Percentiles rank a stretch among this genome's conserved stretches.
phyloP scores from a whole-genome alignment of 2,797 vertebrate species.

The Falco concolor region DNA sequence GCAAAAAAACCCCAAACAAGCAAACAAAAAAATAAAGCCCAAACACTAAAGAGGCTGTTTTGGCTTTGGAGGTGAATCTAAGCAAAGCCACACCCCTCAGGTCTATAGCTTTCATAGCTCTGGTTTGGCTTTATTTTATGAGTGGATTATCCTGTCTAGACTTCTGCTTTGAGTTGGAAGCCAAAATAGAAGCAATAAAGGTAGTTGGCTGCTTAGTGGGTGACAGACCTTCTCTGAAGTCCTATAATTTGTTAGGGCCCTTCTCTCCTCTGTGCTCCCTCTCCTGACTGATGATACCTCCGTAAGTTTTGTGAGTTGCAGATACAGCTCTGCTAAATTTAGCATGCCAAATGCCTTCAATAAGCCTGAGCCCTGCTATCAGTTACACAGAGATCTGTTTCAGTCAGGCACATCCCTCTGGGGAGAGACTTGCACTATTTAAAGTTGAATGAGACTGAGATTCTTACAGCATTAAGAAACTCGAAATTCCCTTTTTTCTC shows the following conservation, averaged over 20 bases:
- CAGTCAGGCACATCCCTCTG: slow-evolving; percentile 44
- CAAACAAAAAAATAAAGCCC: neutral
- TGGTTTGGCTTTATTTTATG: slow-evolving; percentile 45
- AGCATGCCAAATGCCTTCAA: slow-evolving; percentile 57
- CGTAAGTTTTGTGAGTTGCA: slow-evolving; percentile 5
- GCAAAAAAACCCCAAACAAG: neutral
- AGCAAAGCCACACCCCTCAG: neutral
- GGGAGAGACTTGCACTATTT: slow-evolving; percentile 47
- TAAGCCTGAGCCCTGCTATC: slow-evolving; percentile 52
- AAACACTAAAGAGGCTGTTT: neutral
- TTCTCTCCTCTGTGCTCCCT: neutral
- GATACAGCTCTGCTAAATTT: slow-evolving; percentile 62
- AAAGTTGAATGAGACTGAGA: slow-evolving; percentile 58
- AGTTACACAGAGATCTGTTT: slow-evolving; percentile 49
- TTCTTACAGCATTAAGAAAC: neutral
- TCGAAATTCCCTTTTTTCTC: neutral
- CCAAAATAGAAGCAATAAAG: slow-evolving; percentile 36
- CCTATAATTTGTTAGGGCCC: neutral
- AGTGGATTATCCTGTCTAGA: slow-evolving; percentile 59
- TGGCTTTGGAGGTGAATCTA: neutral
- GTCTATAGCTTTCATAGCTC: neutral
- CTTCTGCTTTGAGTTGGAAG: slow-evolving; percentile 36
- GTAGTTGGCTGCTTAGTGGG: neutral
- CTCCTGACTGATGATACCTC: neutral
- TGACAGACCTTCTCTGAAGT: slow-evolving; percentile 38